Evolutionary conservation across 2,888 invertebrate genomes (phyloP).

Genomic region (Phyllotreta cruciferae): DNA sequence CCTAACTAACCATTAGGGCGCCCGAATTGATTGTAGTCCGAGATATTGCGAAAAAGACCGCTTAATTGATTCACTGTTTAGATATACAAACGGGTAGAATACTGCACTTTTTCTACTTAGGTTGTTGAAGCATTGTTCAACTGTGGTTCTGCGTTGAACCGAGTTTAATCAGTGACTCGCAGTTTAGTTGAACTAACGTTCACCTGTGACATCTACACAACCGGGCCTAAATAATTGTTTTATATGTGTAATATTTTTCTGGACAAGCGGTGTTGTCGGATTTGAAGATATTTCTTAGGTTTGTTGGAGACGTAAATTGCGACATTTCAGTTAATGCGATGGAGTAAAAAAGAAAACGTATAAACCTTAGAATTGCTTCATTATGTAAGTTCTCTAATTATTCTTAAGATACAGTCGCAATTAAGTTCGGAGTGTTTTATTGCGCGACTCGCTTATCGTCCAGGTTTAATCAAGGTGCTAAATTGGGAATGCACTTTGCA

Average conservation of each 20-base stretch:
- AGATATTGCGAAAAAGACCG: conserved; percentile 36
- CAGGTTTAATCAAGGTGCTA: conserved; percentile 37
- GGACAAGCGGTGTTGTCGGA: too few relatives aligned
- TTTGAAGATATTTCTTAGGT: too few relatives aligned
- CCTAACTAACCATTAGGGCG: conserved; percentile 37
- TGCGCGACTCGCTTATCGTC: conserved; percentile 34
- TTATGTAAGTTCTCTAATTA: conserved; percentile 32
- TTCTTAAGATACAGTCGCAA: conserved; percentile 33
- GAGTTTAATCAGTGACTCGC: too few relatives aligned
- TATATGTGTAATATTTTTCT: too few relatives aligned
- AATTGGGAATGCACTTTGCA: conserved; percentile 33
- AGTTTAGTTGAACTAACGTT: too few relatives aligned
- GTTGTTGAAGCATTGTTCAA: too few relatives aligned
- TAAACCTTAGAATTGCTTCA: conserved; percentile 18
- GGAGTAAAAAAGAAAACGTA: too few relatives aligned
- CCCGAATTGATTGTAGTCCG: conserved; percentile 38
- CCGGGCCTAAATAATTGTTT: too few relatives aligned
- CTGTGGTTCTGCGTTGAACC: too few relatives aligned
- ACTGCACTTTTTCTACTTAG: background rate
- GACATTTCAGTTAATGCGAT: too few relatives aligned
- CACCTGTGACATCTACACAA: too few relatives aligned
- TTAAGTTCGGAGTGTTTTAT: conserved; percentile 34
- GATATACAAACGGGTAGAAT: conserved; percentile 19
- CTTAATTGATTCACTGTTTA: conserved; percentile 33
- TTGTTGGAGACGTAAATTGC: too few relatives aligned